phyloP scores from a whole-genome alignment of 2,888 invertebrate species.

The Cataglyphis livida region DNA sequence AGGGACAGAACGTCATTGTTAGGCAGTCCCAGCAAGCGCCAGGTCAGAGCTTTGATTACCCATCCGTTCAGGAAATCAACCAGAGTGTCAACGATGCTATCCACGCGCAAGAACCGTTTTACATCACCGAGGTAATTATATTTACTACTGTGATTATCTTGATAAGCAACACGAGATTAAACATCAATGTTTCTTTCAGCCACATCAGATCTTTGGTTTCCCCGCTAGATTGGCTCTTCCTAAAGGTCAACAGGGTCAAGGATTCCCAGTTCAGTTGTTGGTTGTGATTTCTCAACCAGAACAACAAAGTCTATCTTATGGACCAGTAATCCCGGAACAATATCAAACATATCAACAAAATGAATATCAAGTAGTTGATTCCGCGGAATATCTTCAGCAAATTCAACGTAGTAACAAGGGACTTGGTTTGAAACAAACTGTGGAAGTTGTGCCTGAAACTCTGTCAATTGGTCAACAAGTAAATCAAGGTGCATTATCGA shows the following conservation, averaged over 20 bases:
- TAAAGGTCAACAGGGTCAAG: conserved; percentile 87
- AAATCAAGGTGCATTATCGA: conserved; percentile 44
- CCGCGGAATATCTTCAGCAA: conserved; percentile 73
- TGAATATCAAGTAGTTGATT: conserved; percentile 77
- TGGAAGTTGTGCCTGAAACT: conserved; percentile 79
- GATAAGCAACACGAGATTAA: neutral
- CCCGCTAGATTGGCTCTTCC: conserved; percentile 89
- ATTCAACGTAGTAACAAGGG: conserved; percentile 60
- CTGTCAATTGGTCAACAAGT: conserved; percentile 44
- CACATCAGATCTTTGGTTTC: conserved; percentile 87
- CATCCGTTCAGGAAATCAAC: conserved; percentile 89
- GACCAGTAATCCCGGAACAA: conserved; percentile 85
- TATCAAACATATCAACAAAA: conserved; percentile 76
- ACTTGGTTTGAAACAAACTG: conserved; percentile 69
- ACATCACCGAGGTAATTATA: conserved; percentile 80
- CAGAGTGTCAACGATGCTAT: conserved; percentile 88
- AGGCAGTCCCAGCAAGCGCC: conserved; percentile 89
- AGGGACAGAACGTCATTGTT: conserved; percentile 90
- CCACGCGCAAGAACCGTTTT: conserved; percentile 83
- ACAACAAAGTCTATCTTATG: conserved; percentile 85
- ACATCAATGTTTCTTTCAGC: conserved; percentile 80
- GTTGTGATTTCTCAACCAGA: conserved; percentile 88
- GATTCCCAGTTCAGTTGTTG: conserved; percentile 88
- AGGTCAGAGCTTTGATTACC: conserved; percentile 83
- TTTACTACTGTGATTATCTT: neutral